Evolutionary conservation across 2,113 vertebrate species (phyloP).

Genomic region (Pelodiscus sinensis): DNA sequence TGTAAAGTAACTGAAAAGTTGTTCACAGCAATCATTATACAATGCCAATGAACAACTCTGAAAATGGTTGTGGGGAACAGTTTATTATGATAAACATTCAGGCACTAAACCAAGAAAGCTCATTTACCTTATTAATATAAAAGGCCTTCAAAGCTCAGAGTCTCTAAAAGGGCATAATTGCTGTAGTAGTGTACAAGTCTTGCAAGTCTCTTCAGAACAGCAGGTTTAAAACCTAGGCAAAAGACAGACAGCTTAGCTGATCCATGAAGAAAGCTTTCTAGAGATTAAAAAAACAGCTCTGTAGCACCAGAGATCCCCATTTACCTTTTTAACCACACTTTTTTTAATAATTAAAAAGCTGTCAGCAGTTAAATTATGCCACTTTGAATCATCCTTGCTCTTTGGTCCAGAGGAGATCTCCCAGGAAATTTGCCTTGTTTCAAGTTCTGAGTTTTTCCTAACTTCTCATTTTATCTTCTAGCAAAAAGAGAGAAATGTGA

Average conservation of each 20-base stretch:
- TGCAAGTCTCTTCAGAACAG: accelerated
- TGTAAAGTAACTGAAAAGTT: too few species aligned
- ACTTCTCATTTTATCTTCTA: neutral
- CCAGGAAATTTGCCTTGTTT: neutral
- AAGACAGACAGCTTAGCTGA: neutral
- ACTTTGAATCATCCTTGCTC: neutral
- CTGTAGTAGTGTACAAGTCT: neutral
- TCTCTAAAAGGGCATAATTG: neutral
- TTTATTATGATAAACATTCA: neutral
- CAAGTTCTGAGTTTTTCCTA: neutral
- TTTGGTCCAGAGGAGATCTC: neutral
- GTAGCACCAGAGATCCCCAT: neutral
- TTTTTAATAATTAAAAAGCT: neutral
- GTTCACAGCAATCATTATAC: too few species aligned
- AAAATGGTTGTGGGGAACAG: neutral
- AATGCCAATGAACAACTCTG: neutral
- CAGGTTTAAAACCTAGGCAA: neutral
- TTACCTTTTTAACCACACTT: neutral
- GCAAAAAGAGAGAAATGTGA: neutral
- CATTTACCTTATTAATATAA: neutral
- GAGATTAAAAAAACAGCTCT: accelerated
- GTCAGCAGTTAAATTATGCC: accelerated
- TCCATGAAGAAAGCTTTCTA: neutral
- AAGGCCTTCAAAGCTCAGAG: neutral
- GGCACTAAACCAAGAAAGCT: neutral